Evolutionary conservation across 2,113 vertebrate species (phyloP).

Genomic region (Rhegmatorhina hoffmannsi): DNA sequence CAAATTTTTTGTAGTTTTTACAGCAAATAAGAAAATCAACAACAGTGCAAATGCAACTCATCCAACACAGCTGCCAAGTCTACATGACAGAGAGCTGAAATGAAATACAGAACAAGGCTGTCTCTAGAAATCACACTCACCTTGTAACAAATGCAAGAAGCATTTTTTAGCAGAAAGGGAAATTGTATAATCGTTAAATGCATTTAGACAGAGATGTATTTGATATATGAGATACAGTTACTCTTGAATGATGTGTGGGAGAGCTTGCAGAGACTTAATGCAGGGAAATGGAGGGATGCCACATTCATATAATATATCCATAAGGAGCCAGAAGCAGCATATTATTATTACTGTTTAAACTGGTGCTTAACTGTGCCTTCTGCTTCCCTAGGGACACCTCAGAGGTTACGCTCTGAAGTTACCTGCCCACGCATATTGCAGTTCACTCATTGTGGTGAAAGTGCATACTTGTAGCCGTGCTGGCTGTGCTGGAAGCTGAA

Average conservation of each 20-base stretch:
- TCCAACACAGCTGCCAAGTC: not conserved
- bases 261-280: not conserved
- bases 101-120: not conserved
- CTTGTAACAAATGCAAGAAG: not conserved
- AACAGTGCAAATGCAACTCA: not conserved
- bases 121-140: not conserved
- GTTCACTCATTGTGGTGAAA: rapidly evolving
- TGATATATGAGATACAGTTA: not conserved
- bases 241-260: not conserved
- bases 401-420: not conserved
- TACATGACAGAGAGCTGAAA: not conserved
- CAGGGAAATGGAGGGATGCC: not conserved
- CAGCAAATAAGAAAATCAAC: not conserved
- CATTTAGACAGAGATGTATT: not conserved
- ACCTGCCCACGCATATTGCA: not conserved
- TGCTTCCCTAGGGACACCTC: not conserved
- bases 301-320: not conserved
- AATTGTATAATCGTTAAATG: not conserved
- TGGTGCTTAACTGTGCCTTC: not conserved
- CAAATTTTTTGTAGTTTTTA: not conserved
- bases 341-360: not conserved
- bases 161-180: not conserved
- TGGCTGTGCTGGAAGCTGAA: not conserved
- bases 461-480: not conserved
- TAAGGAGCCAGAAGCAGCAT: not conserved